Evolutionary conservation across 2,888 invertebrate species (phyloP).

Genomic region (Pyrochroa serraticornis): DNA sequence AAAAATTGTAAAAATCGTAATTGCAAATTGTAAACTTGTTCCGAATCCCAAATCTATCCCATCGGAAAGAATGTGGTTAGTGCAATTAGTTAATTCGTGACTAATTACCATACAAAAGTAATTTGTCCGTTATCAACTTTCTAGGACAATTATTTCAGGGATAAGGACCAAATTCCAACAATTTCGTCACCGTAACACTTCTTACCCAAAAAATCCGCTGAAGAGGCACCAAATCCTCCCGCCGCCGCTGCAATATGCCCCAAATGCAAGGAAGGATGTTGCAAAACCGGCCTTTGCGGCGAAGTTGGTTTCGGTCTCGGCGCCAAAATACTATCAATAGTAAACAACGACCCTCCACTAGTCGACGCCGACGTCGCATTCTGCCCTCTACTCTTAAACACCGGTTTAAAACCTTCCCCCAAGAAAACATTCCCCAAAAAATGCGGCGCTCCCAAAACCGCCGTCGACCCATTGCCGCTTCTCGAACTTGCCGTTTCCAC

Average conservation of each 20-base stretch:
- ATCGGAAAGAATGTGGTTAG: too few relatives aligned
- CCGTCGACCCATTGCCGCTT: constrained; percentile 34
- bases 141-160: too few relatives aligned
- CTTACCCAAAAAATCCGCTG: constrained; percentile 81
- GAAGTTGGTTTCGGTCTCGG: constrained; percentile 65
- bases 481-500: constrained; percentile 54
- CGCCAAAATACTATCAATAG: constrained; percentile 86
- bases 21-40: too few relatives aligned
- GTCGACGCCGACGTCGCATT: constrained; percentile 17
- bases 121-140: too few relatives aligned
- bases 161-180: too few relatives aligned
- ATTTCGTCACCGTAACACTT: too few relatives aligned
- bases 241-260: constrained; percentile 70
- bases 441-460: constrained; percentile 34
- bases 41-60: too few relatives aligned
- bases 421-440: constrained; percentile 51
- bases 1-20: too few relatives aligned
- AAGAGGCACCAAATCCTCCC: constrained; percentile 66
- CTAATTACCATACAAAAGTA: too few relatives aligned
- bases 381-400: constrained; percentile 48
- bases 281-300: constrained; percentile 61
- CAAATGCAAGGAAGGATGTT: constrained; percentile 64
- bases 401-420: constrained; percentile 58
- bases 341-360: constrained; percentile 70
- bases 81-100: too few relatives aligned